A percentile compares a stretch with the other conserved stretches of the same genome.
These are phyloP conservation scores for Empidonax traillii DNA, from an alignment of 2,113 vertebrate species.

Conservation along the genomic window DNA sequence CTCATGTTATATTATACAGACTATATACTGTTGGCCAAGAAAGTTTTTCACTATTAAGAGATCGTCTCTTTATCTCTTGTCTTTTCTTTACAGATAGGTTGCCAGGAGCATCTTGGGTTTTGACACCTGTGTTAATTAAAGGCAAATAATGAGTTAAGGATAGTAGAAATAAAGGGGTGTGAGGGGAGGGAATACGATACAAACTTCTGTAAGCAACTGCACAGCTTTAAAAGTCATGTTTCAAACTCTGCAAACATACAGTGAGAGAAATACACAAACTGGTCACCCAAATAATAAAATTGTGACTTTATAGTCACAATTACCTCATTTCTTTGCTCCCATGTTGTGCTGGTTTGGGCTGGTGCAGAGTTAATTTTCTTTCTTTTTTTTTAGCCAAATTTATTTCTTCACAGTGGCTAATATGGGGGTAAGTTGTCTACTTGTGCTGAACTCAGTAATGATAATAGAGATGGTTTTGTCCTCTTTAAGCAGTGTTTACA, in stretches of 20 bases:
- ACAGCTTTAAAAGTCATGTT: neutral
- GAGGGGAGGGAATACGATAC: fast-evolving
- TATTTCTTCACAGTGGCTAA: neutral
- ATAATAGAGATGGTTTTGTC: neutral
- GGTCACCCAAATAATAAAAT: neutral
- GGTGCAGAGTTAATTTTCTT: neutral
- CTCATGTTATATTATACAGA: neutral
- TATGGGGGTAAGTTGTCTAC: neutral
- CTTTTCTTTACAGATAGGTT: neutral
- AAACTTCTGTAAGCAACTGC: neutral
- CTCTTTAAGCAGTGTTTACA: neutral
- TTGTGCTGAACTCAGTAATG: neutral
- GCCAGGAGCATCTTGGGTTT: neutral
- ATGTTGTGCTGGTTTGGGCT: neutral
- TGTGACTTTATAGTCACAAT: neutral
- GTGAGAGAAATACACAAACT: neutral
- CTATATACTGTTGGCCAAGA: neutral
- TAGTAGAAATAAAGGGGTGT: neutral
- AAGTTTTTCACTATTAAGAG: neutral
- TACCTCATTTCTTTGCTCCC: neutral
- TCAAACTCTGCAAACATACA: neutral
- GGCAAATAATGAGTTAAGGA: neutral
- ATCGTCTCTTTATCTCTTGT: neutral
- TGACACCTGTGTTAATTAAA: neutral
- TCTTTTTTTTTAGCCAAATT: no score